Conservation (phyloP, 1,140 invertebrate genomes). For the Propsilocerus akamusi region DNA sequence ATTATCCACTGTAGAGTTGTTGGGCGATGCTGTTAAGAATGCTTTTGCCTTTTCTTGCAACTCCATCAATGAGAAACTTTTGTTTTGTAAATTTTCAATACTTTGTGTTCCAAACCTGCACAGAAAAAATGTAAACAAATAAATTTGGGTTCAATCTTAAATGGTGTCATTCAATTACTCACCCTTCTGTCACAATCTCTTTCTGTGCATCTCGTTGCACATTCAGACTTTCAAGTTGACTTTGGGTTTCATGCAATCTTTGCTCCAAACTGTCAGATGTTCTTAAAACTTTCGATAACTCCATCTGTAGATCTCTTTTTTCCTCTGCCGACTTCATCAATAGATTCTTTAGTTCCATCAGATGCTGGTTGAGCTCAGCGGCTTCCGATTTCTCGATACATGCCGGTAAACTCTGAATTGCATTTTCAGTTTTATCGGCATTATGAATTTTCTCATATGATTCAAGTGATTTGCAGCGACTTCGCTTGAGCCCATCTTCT, state of each 20-base stretch:
- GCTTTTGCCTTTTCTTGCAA: conserved; percentile 29
- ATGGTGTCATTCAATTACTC: conserved; percentile 13
- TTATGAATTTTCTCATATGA: background rate
- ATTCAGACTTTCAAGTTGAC: too few species aligned
- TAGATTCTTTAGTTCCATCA: conserved; percentile 26
- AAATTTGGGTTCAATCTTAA: background rate
- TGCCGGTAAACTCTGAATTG: background rate
- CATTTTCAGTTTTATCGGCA: background rate
- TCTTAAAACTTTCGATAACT: conserved; percentile 30
- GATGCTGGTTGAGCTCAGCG: conserved; percentile 21
- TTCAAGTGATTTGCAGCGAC: background rate
- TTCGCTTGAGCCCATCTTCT: conserved; percentile 16
- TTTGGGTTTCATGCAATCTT: conserved; percentile 31
- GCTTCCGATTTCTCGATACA: background rate
- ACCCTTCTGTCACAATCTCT: conserved; percentile 40
- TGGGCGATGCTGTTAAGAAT: conserved; percentile 21
- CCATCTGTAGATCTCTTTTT: conserved; percentile 31
- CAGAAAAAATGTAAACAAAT: conserved; percentile 6
- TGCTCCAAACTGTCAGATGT: conserved; percentile 30
- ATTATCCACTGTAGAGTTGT: conserved; percentile 24
- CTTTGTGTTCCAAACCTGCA: conserved; percentile 12
- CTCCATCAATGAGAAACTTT: conserved; percentile 20
- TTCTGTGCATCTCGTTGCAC: conserved; percentile 20
- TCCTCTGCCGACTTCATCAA: conserved; percentile 30
- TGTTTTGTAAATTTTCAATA: conserved; percentile 12